Conservation (phyloP, 1,140 invertebrate genomes). For the Micrasema minimum region DNA sequence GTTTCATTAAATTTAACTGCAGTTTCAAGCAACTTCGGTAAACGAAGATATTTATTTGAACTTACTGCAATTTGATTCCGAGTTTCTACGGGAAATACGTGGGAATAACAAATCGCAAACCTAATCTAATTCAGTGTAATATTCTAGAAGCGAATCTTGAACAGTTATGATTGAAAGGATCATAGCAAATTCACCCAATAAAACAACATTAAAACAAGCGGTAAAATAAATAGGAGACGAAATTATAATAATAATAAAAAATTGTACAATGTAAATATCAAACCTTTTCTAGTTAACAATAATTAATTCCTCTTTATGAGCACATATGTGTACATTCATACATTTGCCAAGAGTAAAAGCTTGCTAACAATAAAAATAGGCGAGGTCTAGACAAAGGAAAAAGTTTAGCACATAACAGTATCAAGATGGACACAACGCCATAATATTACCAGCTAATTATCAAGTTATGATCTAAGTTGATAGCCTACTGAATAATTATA, state of each 20-base stretch:
- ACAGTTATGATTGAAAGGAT: no score
- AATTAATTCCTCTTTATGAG: no score
- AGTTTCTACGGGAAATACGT: slow-evolving; percentile 1
- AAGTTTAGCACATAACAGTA: slow-evolving; percentile 1
- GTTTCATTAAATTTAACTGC: slow-evolving; percentile 24
- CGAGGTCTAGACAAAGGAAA: background rate
- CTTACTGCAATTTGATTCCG: background rate
- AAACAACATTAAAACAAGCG: no score
- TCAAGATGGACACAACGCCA: background rate
- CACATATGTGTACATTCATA: no score
- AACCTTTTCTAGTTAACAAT: no score
- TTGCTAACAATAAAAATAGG: background rate
- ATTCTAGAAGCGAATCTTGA: no score
- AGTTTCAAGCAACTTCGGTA: background rate
- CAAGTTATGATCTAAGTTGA: slow-evolving; percentile 13
- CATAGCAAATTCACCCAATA: no score
- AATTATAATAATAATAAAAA: no score
- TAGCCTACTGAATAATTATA: background rate
- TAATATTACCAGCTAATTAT: slow-evolving; percentile 14
- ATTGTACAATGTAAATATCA: no score
- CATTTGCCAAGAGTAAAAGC: no score
- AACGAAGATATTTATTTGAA: slow-evolving; percentile 13
- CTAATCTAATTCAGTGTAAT: background rate
- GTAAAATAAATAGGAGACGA: no score
- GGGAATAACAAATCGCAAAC: background rate